phyloP scores from a whole-genome alignment of 53 echinoderm and acorn worm species.

The Henricia sp. region DNA sequence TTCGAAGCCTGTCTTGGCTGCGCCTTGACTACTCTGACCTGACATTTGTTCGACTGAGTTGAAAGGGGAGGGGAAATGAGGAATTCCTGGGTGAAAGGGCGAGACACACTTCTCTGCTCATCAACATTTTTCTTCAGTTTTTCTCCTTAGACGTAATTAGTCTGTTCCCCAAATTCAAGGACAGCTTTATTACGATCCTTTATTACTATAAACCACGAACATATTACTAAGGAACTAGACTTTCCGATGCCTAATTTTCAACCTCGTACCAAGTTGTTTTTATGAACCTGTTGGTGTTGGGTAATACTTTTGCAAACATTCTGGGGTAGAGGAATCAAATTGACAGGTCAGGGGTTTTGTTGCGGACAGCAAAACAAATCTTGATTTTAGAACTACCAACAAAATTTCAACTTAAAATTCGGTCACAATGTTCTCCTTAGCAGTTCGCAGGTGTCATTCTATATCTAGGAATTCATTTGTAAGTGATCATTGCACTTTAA shows the following conservation, averaged over 20 bases:
- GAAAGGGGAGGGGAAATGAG: slow-evolving; percentile 31
- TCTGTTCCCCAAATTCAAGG: neutral
- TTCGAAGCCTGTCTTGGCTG: slow-evolving; percentile 21
- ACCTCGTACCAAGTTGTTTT: no score
- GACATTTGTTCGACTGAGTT: slow-evolving; percentile 25
- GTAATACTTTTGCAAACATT: neutral
- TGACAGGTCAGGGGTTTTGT: neutral
- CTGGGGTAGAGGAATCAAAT: neutral
- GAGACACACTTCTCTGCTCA: neutral
- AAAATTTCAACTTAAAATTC: neutral
- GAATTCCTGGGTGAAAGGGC: neutral
- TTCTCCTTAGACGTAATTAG: neutral
- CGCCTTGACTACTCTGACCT: slow-evolving; percentile 3
- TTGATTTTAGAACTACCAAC: neutral
- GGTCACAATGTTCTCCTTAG: slow-evolving; percentile 31
- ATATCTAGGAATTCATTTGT: slow-evolving; percentile 22
- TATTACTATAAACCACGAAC: neutral
- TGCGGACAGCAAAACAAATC: neutral
- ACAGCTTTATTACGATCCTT: neutral
- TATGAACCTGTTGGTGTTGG: neutral
- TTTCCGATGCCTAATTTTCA: no score
- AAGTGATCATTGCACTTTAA: neutral
- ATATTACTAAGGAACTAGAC: neutral
- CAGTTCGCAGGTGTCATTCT: slow-evolving; percentile 11
- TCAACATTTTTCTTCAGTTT: neutral